Conservation (phyloP, 1,140 invertebrate genomes). For the Listronotus bonariensis region DNA sequence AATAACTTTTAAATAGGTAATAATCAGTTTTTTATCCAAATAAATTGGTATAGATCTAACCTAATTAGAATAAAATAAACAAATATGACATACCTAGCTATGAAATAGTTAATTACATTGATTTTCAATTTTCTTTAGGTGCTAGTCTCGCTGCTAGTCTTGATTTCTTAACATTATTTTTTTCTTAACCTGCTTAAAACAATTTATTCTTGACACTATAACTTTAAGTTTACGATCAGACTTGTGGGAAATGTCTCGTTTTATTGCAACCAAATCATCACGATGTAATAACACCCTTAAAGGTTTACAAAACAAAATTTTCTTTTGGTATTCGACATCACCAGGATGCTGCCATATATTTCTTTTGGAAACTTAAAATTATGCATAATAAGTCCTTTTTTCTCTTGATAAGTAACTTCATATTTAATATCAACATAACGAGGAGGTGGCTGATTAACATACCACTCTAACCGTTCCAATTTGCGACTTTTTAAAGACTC, state of each 20-base stretch:
- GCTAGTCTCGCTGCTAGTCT: neutral
- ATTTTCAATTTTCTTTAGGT: neutral
- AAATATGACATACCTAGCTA: no score
- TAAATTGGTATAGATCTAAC: no score
- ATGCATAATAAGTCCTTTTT: conserved; percentile 16
- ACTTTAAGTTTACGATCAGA: neutral
- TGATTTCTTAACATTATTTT: neutral
- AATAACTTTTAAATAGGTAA: no score
- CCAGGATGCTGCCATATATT: conserved; percentile 35
- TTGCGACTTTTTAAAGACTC: conserved; percentile 34
- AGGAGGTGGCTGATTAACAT: conserved; percentile 35
- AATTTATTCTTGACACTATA: conserved; percentile 1
- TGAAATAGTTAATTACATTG: no score
- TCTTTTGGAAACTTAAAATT: conserved; percentile 43
- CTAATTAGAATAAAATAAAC: no score
- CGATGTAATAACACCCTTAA: conserved; percentile 19
- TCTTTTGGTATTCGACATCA: conserved; percentile 12
- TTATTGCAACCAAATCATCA: conserved; percentile 10
- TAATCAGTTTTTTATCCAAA: no score
- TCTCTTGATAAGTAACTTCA: conserved; percentile 21
- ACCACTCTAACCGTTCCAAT: conserved; percentile 42
- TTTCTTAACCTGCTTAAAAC: neutral
- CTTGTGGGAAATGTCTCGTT: conserved; percentile 1
- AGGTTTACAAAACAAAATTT: conserved; percentile 16
- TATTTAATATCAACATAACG: conserved; percentile 9